These are phyloP conservation scores for Saxidomus purpurata DNA, from an alignment of 1,140 invertebrate genomes.

Conservation along the genomic window DNA sequence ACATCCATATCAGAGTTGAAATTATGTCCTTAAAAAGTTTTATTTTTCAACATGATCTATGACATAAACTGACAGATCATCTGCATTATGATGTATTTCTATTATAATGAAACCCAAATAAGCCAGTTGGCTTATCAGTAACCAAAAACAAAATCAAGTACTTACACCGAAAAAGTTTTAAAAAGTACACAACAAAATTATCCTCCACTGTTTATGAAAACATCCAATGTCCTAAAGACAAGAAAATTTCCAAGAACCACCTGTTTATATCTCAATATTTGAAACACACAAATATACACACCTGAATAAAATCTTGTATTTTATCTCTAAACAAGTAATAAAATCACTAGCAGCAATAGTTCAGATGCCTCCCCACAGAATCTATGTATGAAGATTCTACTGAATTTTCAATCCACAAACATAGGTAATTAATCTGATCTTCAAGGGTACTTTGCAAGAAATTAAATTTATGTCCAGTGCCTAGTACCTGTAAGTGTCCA, in stretches of 20 bases:
- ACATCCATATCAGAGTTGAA: too few relatives aligned
- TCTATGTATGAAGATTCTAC: not conserved
- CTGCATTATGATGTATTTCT: too few relatives aligned
- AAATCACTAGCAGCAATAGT: conserved; percentile 4
- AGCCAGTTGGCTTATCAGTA: too few relatives aligned
- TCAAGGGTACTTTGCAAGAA: not conserved
- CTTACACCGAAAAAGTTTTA: too few relatives aligned
- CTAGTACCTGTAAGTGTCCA: not conserved
- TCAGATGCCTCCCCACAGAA: not conserved
- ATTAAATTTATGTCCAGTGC: not conserved
- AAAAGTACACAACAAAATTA: too few relatives aligned
- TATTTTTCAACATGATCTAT: too few relatives aligned
- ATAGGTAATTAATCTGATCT: not conserved
- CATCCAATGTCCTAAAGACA: not conserved
- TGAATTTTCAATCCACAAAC: not conserved
- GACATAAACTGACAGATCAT: too few relatives aligned
- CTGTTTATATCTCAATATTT: conserved; percentile 5
- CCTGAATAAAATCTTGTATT: not conserved
- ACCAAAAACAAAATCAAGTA: too few relatives aligned
- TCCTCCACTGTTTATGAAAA: not conserved
- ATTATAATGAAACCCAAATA: too few relatives aligned
- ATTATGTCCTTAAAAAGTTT: too few relatives aligned
- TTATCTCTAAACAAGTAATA: conserved; percentile 32
- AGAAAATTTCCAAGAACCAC: conserved; percentile 2
- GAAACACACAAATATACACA: not conserved